A percentile compares a stretch with the other conserved stretches of the same genome.
These are phyloP conservation scores for Dromaius novaehollandiae DNA, from an alignment of 2,113 vertebrate species.

Conservation along the genomic window DNA sequence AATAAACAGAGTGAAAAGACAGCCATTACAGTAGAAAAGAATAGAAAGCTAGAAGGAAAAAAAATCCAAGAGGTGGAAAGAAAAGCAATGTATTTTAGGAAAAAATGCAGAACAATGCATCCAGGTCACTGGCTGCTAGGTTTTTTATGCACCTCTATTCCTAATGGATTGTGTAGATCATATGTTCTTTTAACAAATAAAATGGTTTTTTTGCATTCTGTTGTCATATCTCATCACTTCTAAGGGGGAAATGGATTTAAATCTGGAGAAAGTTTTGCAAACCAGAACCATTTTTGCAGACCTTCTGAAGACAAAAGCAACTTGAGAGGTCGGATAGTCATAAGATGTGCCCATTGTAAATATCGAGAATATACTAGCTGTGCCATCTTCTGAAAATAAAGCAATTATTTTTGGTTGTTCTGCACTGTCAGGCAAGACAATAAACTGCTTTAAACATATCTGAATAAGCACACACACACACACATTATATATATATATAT, in stretches of 20 bases:
- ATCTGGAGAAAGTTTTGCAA: neutral
- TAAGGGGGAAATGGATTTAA: neutral
- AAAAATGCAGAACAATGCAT: neutral
- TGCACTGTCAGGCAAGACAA: neutral
- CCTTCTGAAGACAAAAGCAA: slow-evolving; percentile 17
- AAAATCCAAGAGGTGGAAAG: neutral
- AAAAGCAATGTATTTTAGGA: neutral
- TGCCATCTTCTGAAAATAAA: neutral
- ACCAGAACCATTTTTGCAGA: neutral
- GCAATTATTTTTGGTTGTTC: neutral
- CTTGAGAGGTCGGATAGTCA: neutral
- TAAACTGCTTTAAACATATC: neutral
- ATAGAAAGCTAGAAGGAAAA: neutral
- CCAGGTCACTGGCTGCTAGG: neutral
- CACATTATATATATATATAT: too few species aligned
- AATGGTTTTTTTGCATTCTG: neutral
- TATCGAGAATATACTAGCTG: neutral
- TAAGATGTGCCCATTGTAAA: neutral
- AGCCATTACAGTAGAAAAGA: neutral
- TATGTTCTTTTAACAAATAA: neutral
- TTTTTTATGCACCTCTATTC: neutral
- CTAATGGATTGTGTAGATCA: neutral
- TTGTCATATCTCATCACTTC: neutral
- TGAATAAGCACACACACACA: neutral
- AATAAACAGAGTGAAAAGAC: neutral